Evolutionary conservation across 2,797 vertebrate genomes (phyloP).

Genomic region (Sebastes baramenuke): DNA sequence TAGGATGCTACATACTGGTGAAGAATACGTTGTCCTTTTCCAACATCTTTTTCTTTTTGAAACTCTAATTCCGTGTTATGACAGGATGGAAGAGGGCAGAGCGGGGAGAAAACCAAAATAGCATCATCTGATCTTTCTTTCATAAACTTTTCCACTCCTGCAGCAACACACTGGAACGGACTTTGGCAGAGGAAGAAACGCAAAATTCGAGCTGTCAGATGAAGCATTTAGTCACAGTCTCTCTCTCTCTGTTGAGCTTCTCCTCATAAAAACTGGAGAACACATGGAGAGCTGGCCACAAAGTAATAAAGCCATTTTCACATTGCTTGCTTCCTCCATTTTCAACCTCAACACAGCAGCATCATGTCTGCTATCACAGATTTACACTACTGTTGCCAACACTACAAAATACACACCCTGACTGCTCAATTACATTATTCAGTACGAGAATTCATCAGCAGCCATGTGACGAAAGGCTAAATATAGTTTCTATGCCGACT

Average conservation of each 20-base stretch:
- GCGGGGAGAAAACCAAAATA: slow-evolving; percentile 66
- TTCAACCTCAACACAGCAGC: not conserved
- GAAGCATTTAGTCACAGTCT: slow-evolving; percentile 41
- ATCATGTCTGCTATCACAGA: slow-evolving; percentile 14
- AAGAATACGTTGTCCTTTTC: slow-evolving; percentile 23
- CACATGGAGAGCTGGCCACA: not conserved
- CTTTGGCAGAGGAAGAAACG: slow-evolving; percentile 47
- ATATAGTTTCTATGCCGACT: slow-evolving; percentile 25
- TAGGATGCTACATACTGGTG: not conserved
- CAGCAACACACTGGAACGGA: slow-evolving; percentile 46
- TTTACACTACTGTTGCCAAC: not conserved
- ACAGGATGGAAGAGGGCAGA: slow-evolving; percentile 53
- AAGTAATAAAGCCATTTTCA: not conserved
- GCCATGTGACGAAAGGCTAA: slow-evolving; percentile 53
- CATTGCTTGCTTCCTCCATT: not conserved
- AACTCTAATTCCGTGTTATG: slow-evolving; percentile 57
- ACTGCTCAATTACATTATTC: slow-evolving; percentile 43
- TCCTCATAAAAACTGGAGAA: slow-evolving; percentile 3
- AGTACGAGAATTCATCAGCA: slow-evolving; percentile 48
- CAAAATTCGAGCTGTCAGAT: slow-evolving; percentile 42
- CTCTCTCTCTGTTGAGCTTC: not conserved
- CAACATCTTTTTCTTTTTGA: slow-evolving; percentile 41
- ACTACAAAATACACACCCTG: slow-evolving; percentile 52
- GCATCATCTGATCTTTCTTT: slow-evolving; percentile 75
- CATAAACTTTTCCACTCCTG: slow-evolving; percentile 75